Conservation (phyloP, 2,888 invertebrate species). For the Drosophila fulvimacula region DNA sequence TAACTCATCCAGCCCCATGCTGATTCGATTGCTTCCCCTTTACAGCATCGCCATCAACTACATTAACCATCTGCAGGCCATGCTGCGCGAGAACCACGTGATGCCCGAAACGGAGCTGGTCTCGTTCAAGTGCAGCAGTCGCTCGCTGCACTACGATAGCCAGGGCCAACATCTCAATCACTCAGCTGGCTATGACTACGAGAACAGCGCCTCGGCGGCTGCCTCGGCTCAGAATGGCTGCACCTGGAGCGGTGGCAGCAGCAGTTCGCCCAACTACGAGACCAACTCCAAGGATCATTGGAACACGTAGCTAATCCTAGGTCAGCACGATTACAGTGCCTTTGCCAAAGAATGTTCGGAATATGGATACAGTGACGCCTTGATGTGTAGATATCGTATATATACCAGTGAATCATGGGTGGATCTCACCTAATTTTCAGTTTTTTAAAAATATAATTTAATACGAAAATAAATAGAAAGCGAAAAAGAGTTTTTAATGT, state of each 20-base stretch:
- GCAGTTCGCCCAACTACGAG: slow-evolving; percentile 63
- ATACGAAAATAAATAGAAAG: slow-evolving; percentile 1
- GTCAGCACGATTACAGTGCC: slow-evolving; percentile 8
- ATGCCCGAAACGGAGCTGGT: slow-evolving; percentile 54
- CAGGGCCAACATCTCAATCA: slow-evolving; percentile 35
- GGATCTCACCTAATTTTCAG: not conserved
- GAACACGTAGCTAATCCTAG: slow-evolving; percentile 54
- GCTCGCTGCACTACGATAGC: slow-evolving; percentile 38
- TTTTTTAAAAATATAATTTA: slow-evolving; percentile 6
- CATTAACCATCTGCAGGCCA: slow-evolving; percentile 89
- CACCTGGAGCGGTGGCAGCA: slow-evolving; percentile 73
- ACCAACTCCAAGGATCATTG: slow-evolving; percentile 65
- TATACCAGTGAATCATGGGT: slow-evolving; percentile 5
- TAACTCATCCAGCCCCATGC: not conserved
- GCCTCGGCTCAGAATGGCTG: slow-evolving; percentile 63
- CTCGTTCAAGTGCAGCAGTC: slow-evolving; percentile 46
- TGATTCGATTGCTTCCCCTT: not conserved
- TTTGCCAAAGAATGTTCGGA: slow-evolving; percentile 49
- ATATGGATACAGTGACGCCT: slow-evolving; percentile 4
- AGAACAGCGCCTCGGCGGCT: slow-evolving; percentile 48
- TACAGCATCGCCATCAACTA: slow-evolving; percentile 90
- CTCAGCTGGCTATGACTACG: slow-evolving; percentile 42
- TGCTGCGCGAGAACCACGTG: slow-evolving; percentile 64
- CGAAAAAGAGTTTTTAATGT: not conserved
- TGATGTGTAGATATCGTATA: slow-evolving; percentile 8